Base-by-base conservation (phyloP, 2,888 invertebrate genomes). In the Lordiphosa andalusiaca region DNA sequence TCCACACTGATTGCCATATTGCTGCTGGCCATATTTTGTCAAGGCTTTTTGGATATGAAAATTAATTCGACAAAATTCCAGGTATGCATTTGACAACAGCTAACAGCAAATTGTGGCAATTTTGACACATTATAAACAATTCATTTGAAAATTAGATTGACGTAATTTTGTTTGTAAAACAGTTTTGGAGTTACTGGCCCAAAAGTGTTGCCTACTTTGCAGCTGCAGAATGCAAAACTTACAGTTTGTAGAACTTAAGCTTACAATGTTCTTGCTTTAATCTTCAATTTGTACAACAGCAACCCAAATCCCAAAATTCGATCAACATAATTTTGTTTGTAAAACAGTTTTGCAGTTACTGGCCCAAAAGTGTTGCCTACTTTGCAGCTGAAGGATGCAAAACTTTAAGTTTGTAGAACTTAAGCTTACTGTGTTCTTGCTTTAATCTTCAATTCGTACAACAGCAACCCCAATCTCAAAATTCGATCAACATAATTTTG, bases 41-140 rank as follows among this genome's bases (percentile, higher is more conserved):
- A 25, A 49, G 58, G 58, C 55, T 55, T 55, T 44, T 55, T 44
- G 52, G 47, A 48, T 55, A 55, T 55, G 55, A 55, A 59, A 55
- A 59, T 59, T 49, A 59, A 59, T 59, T 48, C 58, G 25, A 19
- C 53, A 39, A 35, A 47, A 54, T 41, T 47, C 13, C 40, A 46
- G 12, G 39, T 40, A 33, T 54, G 46, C 54, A 57, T 41, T 54
- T 57, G 53, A 54, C 47, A 57, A 41, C 16, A 41, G 36, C 35
- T 42, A 41, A 42, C 35, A 52, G 35, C 36, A 47, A 39, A 30
- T 57, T 40, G 39, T 44, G 54, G 13, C 40, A 57, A 39, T 46
- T 53, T 53, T 53, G 46, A 46, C 46, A 57, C 54, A 47, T 57
- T 57, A 57, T 47, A 30, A 54, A 54, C 47, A 46, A 54, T 55